Evolutionary conservation across 2,888 invertebrate species (phyloP), one percentile per base, ranked within the genome.

Genomic region (Achlya flavicornis): DNA sequence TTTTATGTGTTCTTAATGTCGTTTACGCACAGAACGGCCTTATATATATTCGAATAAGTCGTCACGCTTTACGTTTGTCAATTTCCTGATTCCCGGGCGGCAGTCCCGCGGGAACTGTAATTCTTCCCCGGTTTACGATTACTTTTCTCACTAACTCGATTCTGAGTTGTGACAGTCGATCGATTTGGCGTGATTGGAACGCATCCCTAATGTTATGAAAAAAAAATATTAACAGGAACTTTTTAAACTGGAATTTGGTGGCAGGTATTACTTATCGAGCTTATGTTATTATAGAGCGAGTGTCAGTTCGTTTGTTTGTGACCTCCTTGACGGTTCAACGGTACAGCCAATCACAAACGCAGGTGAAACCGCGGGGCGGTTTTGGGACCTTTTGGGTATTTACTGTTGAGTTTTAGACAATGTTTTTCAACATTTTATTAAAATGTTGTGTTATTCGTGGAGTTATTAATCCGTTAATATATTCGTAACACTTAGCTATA

Each of bases 31-130:
- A 41, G n/a, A 14, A 43, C 59, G 26, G 19, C 46, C 33, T 59
- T 46, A 64, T 63, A 53, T 61, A 61, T 43, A 72, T 58, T 63
- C 63, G 60, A 64, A 61, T 41, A 58, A 66, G 65, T 41, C 58
- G 66, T 67, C 68, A 72, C 71, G 60, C 71, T 71, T 75, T 69
- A 76, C 72, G 60, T 70, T 75, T 57, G 68, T 63, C 73, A 73
- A 73, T 75, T 74, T 76, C 74, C 71, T 66, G 67, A 66, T 69
- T 61, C 64, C 63, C 61, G 53, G 61, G 62, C 64, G 68, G 67
- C 48, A 53, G 67, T 67, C 69, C 66, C 70, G 35, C 62, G 33
- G 64, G 71, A 67, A 67, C 58, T 64, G 26, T 61, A 61, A 63
- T 63, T 61, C 66, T 66, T 63, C 60, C 57, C 62, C 66, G 61